Percentiles rank a stretch among this genome's conserved stretches.
These are phyloP conservation scores for Strigamia transsilvanica DNA, from an alignment of 2,888 invertebrate genomes.

Conservation along the genomic window DNA sequence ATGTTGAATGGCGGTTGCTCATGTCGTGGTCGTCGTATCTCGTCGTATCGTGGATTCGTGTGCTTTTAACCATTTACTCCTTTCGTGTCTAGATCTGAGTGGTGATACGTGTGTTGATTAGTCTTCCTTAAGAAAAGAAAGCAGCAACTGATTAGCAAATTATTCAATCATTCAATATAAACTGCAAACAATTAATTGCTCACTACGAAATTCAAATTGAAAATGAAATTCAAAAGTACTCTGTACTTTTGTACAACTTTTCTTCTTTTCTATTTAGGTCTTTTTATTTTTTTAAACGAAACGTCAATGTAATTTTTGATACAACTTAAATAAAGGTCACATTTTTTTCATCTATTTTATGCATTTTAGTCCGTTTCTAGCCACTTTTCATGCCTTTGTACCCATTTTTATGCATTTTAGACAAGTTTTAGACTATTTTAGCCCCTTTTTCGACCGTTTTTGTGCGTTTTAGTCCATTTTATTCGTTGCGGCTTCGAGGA, in stretches of 20 bases:
- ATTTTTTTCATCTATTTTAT: not conserved
- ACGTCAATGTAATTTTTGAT: not conserved
- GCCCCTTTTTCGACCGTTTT: too few species aligned
- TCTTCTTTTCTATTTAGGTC: not conserved
- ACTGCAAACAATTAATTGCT: not conserved
- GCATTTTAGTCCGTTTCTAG: not conserved
- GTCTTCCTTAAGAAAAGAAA: conserved; percentile 16
- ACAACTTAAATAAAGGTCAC: not conserved
- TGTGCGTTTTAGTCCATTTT: not conserved
- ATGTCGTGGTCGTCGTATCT: not conserved
- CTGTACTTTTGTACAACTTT: not conserved
- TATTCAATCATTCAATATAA: not conserved
- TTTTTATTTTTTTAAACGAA: not conserved
- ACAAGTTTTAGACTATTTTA: too few species aligned
- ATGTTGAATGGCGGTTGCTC: not conserved
- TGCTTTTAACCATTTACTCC: not conserved
- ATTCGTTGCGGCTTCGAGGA: not conserved
- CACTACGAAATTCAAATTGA: not conserved
- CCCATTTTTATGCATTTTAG: too few species aligned
- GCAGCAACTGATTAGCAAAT: too few species aligned
- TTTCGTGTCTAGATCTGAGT: conserved; percentile 11
- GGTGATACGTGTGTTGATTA: not conserved
- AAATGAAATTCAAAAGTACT: not conserved
- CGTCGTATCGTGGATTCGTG: not conserved
- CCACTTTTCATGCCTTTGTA: too few species aligned